Conservation (phyloP, 1,140 invertebrate genomes). For the Dreissena rostriformis region DNA sequence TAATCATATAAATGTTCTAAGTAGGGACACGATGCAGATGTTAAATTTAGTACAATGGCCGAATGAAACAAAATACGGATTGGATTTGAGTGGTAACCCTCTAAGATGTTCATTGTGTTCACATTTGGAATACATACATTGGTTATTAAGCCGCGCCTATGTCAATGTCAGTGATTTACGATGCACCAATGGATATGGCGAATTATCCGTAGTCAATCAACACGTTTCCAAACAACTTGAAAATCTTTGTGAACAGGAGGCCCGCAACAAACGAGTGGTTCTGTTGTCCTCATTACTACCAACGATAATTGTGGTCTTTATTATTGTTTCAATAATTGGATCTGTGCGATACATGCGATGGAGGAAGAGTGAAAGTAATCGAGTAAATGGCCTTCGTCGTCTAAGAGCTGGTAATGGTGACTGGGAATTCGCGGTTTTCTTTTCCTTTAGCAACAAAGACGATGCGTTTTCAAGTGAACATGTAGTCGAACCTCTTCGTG, state of each 20-base stretch:
- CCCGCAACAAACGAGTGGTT: constrained; percentile 6
- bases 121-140: not conserved
- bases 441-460: constrained; percentile 19
- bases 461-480: constrained; percentile 5
- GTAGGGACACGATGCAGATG: not conserved
- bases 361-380: not conserved
- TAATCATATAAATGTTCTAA: constrained; percentile 5
- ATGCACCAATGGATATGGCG: constrained; percentile 8
- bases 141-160: not conserved
- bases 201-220: not conserved
- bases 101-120: constrained; percentile 2
- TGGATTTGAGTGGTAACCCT: constrained; percentile 3
- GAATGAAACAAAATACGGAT: not conserved
- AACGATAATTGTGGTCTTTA: not conserved
- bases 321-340: not conserved
- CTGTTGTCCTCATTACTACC: not conserved
- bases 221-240: not conserved
- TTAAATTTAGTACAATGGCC: not conserved
- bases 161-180: not conserved
- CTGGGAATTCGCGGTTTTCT: constrained; percentile 18
- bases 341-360: not conserved
- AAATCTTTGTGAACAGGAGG: not conserved
- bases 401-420: constrained; percentile 4
- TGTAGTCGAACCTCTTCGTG: not conserved
- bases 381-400: not conserved